phyloP scores from a whole-genome alignment of 2,888 invertebrate genomes.

The Doris montereyensis region DNA sequence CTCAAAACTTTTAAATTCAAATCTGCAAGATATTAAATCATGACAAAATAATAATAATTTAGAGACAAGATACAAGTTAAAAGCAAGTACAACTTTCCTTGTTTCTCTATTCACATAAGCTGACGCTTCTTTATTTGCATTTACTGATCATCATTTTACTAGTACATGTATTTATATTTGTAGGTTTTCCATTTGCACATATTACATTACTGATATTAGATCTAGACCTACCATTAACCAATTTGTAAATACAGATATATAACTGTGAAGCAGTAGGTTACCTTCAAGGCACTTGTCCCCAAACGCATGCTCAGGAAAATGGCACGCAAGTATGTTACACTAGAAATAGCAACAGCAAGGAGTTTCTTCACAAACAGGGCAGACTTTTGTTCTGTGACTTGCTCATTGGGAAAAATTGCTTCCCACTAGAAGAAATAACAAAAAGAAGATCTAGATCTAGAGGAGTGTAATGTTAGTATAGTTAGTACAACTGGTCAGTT shows the following conservation, averaged over 20 bases:
- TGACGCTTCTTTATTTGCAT: too few relatives aligned
- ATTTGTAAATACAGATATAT: too few relatives aligned
- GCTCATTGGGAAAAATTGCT: constrained; percentile 71
- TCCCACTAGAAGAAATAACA: constrained; percentile 67
- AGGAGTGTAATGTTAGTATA: too few relatives aligned
- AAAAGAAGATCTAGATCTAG: too few relatives aligned
- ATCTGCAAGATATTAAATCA: constrained; percentile 53
- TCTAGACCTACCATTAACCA: too few relatives aligned
- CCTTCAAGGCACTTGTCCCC: constrained; percentile 73
- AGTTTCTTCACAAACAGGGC: constrained; percentile 73
- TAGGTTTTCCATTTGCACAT: too few relatives aligned
- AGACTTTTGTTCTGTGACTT: constrained; percentile 70
- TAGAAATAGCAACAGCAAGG: constrained; percentile 73
- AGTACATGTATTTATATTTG: too few relatives aligned
- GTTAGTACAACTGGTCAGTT: too few relatives aligned
- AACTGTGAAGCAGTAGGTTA: constrained; percentile 47
- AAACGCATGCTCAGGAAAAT: constrained; percentile 74
- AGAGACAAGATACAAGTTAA: too few relatives aligned
- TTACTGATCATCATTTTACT: not conserved
- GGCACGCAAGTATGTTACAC: constrained; percentile 73
- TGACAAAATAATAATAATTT: not conserved
- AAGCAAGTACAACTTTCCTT: not conserved
- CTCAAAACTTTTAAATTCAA: constrained; percentile 70
- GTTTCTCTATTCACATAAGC: too few relatives aligned
- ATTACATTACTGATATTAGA: too few relatives aligned